These are phyloP conservation scores for Candidula unifasciata DNA, from an alignment of 2,888 invertebrate species.

Conservation along the genomic window DNA sequence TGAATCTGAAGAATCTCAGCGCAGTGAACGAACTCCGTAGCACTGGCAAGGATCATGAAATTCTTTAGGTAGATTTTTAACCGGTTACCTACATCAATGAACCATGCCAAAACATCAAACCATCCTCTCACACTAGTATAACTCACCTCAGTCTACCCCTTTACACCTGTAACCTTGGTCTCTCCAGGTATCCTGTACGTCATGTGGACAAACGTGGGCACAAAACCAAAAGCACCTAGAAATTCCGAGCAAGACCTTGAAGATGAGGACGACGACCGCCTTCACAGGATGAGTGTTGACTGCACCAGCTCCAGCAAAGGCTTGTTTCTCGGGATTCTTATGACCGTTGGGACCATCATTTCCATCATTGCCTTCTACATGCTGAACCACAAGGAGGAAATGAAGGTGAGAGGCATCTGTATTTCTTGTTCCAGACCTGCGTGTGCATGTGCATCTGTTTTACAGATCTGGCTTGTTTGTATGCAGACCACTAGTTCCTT, in stretches of 20 bases:
- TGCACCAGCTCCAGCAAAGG: slow-evolving; percentile 95
- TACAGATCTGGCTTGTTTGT: no score
- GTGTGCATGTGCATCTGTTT: no score
- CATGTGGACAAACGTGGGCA: slow-evolving; percentile 91
- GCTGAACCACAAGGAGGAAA: slow-evolving; percentile 81
- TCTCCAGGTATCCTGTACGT: slow-evolving; percentile 89
- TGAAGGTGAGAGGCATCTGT: slow-evolving; percentile 41
- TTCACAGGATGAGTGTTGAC: slow-evolving; percentile 81
- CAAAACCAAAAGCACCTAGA: slow-evolving; percentile 26
- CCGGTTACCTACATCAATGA: no score
- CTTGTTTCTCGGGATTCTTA: slow-evolving; percentile 79
- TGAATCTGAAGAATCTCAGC: no score
- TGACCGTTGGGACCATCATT: slow-evolving; percentile 58
- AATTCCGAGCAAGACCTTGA: slow-evolving; percentile 47
- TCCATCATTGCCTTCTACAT: slow-evolving; percentile 92
- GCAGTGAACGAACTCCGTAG: no score
- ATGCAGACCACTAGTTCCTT: no score
- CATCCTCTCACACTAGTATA: no score
- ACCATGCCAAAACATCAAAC: no score
- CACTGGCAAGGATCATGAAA: no score
- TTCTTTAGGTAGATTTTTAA: no score
- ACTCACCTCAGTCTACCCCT: neutral
- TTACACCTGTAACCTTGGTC: neutral
- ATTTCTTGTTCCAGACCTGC: no score
- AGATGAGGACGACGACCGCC: slow-evolving; percentile 44